Conservation (phyloP, 2,888 invertebrate species). For the Nomada fucata region DNA sequence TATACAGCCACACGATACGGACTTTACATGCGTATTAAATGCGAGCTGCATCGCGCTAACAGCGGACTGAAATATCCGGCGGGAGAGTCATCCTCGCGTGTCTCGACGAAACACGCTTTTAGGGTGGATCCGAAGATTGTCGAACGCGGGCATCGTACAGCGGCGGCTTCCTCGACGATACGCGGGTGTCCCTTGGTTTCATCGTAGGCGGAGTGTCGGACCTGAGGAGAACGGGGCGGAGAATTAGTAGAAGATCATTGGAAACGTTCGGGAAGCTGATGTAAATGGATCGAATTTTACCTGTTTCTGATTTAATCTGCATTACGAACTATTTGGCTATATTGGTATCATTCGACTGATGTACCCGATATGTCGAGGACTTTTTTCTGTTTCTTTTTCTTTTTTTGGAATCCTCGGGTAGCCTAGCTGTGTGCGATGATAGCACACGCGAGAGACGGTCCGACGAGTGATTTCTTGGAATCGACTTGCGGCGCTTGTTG, state of each 20-base stretch:
- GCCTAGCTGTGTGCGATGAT: background rate
- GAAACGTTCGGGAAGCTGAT: no score
- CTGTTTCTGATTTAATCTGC: no score
- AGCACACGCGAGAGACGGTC: background rate
- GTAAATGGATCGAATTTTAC: no score
- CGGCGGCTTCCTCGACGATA: background rate
- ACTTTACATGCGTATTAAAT: constrained; percentile 54
- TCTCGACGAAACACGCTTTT: constrained; percentile 39
- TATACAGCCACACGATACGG: constrained; percentile 54
- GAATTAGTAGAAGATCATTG: background rate
- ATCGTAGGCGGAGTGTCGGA: background rate
- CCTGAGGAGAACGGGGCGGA: constrained; percentile 3
- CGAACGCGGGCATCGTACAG: constrained; percentile 6
- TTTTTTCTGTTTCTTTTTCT: no score
- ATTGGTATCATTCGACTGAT: no score
- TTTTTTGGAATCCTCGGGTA: background rate
- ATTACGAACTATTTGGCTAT: no score
- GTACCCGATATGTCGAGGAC: no score
- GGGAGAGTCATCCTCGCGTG: constrained; percentile 59
- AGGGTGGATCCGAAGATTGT: constrained; percentile 47
- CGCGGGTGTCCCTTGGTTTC: background rate
- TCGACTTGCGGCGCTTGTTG: background rate
- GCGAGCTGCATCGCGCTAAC: constrained; percentile 52
- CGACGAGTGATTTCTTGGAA: constrained; percentile 5
- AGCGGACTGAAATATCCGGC: constrained; percentile 69